These are phyloP conservation scores for Onchidella celtica DNA, from an alignment of 2,888 invertebrate genomes.

Conservation along the genomic window DNA sequence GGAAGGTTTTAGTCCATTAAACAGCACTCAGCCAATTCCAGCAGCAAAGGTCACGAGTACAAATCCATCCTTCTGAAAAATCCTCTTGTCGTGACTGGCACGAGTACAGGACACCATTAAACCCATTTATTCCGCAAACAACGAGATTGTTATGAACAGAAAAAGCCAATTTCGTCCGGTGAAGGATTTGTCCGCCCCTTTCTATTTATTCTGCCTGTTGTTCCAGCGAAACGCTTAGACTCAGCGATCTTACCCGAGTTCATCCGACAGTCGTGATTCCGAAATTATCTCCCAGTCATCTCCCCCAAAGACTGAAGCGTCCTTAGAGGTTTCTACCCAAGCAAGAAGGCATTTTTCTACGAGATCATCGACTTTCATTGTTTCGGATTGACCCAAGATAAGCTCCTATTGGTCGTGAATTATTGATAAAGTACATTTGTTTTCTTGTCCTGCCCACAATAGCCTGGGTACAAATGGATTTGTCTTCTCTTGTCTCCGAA, in stretches of 20 bases:
- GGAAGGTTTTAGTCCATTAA: too few relatives aligned
- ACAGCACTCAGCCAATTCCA: too few relatives aligned
- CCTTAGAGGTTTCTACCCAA: slow-evolving; percentile 24
- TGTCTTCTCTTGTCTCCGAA: slow-evolving; percentile 40
- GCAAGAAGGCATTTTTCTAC: slow-evolving; percentile 36
- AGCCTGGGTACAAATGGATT: slow-evolving; percentile 51
- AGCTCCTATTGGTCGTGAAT: slow-evolving; percentile 46
- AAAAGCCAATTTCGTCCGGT: slow-evolving; percentile 27
- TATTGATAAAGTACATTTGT: slow-evolving; percentile 52
- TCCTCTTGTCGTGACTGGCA: slow-evolving; percentile 21
- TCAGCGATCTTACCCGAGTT: slow-evolving; percentile 7
- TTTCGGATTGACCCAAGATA: slow-evolving; percentile 46
- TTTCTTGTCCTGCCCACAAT: slow-evolving; percentile 43
- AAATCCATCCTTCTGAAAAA: slow-evolving; percentile 28
- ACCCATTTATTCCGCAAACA: slow-evolving; percentile 33
- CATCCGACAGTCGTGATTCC: slow-evolving; percentile 36
- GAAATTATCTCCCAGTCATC: slow-evolving; percentile 38
- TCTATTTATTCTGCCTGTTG: slow-evolving; percentile 38
- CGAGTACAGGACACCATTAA: slow-evolving; percentile 26
- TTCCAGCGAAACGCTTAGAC: slow-evolving; percentile 4
- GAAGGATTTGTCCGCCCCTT: slow-evolving; percentile 37
- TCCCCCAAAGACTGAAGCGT: neutral
- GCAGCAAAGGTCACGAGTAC: slow-evolving; percentile 22
- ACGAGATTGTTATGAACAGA: slow-evolving; percentile 39
- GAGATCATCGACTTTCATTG: slow-evolving; percentile 49